Evolutionary conservation across 2,797 vertebrate genomes (phyloP), one percentile per base, ranked within the genome.

Genomic region (Enteromius radiatus): DNA sequence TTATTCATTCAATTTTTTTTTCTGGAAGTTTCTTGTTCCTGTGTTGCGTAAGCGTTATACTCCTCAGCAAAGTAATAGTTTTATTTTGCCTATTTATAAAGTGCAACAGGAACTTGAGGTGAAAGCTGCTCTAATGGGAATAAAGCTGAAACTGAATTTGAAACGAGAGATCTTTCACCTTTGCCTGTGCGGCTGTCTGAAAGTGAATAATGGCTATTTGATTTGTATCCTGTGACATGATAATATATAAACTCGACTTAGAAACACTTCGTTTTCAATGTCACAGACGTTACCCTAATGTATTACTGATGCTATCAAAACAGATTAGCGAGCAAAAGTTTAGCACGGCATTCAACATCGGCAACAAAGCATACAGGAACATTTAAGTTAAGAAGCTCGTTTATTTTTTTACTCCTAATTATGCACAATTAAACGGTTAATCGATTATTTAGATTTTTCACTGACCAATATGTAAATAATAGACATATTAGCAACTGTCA

Each of bases 41-140:
- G 49, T 80, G 67, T 14, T 71, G 28, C 38, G 33, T 11, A 65
- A 7, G 1, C n/a, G 3, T 45, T 49, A 38, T 68, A 38, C 6
- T 4, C 26, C 19, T 28, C 21, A 21, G 69, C 47, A 81, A 36
- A 52, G 33, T 52, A 81, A 74, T 38, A 45, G 52, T 31, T 71
- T 36, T 63, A 82, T 75, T 76, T 82, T 67, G 61, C 19, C 80
- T 82, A 31, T 75, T 82, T 65, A 82, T 82, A 82, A 76, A 76
- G 47, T 41, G 71, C 70, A 64, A 21, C 59, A 67, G 47, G 47
- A 74, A 52, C 52, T 14, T 12, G 79, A 63, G 52, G 68, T 61
- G 26, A 70, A 43, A 71, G 8, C 1, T 4, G 1, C 47, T 76
- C 71, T 56, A 17, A 56, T 54, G 63, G 63, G 43, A 64, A 81